These are phyloP conservation scores for Marmota monax DNA, from an alignment of 2,113 vertebrate genomes.

Conservation along the genomic window DNA sequence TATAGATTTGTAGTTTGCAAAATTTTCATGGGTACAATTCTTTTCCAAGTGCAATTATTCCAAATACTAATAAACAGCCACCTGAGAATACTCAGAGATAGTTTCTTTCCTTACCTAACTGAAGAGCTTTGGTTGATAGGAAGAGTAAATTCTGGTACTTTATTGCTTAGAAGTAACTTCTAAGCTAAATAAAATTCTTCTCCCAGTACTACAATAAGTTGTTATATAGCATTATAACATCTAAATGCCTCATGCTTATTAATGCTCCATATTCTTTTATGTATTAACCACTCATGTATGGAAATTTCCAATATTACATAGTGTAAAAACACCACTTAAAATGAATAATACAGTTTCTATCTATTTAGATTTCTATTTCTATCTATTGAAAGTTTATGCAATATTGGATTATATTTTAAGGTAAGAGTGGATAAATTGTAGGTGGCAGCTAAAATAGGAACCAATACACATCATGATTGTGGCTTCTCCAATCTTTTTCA, in stretches of 20 bases:
- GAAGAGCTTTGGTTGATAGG: not conserved
- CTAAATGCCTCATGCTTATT: not conserved
- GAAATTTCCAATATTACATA: not conserved
- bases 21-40: not conserved
- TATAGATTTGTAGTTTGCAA: not conserved
- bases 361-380: not conserved
- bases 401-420: constrained; percentile 43
- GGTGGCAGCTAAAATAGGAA: not conserved
- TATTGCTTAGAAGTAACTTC: no score
- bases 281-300: not conserved
- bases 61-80: not conserved
- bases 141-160: no score
- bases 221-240: not conserved
- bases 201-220: not conserved
- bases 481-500: constrained; percentile 37
- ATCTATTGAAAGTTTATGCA: not conserved
- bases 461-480: not conserved
- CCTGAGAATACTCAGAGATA: not conserved
- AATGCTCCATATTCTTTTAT: not conserved
- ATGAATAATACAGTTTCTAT: not conserved
- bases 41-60: not conserved
- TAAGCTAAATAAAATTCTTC: constrained; percentile 23
- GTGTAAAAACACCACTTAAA: not conserved
- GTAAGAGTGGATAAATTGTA: not conserved
- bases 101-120: not conserved